Base-by-base conservation (phyloP, 2,888 invertebrate species). In the Vandiemenella viatica region DNA sequence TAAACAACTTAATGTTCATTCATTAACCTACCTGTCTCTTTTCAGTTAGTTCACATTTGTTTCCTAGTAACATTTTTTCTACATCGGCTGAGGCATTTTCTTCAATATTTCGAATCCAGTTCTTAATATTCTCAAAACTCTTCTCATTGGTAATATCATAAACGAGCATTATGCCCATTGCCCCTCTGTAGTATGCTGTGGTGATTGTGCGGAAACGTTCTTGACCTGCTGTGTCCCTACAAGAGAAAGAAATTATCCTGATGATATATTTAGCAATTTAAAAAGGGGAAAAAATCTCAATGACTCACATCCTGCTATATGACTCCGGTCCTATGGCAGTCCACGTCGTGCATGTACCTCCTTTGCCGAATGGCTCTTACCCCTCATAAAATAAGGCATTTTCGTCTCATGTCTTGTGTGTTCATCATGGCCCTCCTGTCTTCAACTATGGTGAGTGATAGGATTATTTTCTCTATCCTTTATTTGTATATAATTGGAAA, bases 141-240 rank as follows among this genome's bases (percentile, higher is more conserved):
- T 96, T 96, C 65, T 95, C 96, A 71, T 95, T 96, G 60, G 97
- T 97, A 58, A 98, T 96, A 70, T 98, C 98, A 69, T 98, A 98
- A 37, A 96, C 96, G 57, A 97, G 76, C 92, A 97, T 95, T 58
- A 98, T 98, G 53, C 98, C 98, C 96, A 98, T 98, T 40, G 97
- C 97, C 45, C 97, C 98, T 59, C 98, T 80, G 71, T 98, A 98
- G 67, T 98, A 98, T n/a, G 97, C 96, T 52, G 97, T 98, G 48
- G 97, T 98, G 60, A 98, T 98, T 55, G 97, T 98, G 60, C 96
- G 80, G 74, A 98, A 98, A 63, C 97, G 76, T 68, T 98, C 98
- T 69, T 98, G 97, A 1, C 98, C 97, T 38, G 97, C 97, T 49
- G 97, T 97, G 66, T 97, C 97, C 96, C 93, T 93, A 38, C 8